Base-by-base conservation (phyloP, 2,888 invertebrate genomes). In the Lycocerus yunnanus region DNA sequence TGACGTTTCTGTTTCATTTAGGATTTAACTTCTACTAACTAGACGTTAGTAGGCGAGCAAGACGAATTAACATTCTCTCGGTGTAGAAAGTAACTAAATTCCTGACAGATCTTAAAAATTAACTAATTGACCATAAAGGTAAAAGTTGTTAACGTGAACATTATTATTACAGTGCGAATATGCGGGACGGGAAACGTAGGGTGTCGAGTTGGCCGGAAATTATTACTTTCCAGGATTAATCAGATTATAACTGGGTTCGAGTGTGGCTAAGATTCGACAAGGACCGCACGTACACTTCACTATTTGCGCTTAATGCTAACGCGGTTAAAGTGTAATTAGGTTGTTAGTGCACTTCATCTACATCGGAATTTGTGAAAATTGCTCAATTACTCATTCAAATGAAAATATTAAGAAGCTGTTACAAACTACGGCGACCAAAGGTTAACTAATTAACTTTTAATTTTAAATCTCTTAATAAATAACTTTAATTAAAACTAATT, bases 191-290 rank as follows among this genome's bases (percentile, higher is more conserved):
- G 75, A 78, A 76, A 77, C 76, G 79, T 73, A 79, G 82, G 83
- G 83, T 82, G 84, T 82, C 81, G 83, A 84, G 82, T 82, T 84
- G 81, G 81, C 80, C 83, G 84, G 84, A 85, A 84, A 84, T 84
- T 84, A 85, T 85, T 85, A 84, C 83, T 85, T 83, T 83, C 82
- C 79, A 79, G 82, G 84, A 84, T 84, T 85, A 86, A 85, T 85
- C 84, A 83, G 84, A 84, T 86, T 85, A 85, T 83, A 83, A 83
- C 80, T 83, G 82, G 61, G 83, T 83, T 84, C 83, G 78, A 78
- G 76, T 78, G 80, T 73, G 78, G 78, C 75, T 78, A 75, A 78
- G 76, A 79, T 75, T 74, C 72, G 75, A 66, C 70, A 75, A 72
- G 78, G 72, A 69, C 77, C 77, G 72, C 78, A 78, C 79, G 78